Percentiles rank a stretch among this genome's conserved stretches.
These are phyloP conservation scores for Thumatha senex DNA, from an alignment of 2,888 invertebrate species.

Conservation along the genomic window DNA sequence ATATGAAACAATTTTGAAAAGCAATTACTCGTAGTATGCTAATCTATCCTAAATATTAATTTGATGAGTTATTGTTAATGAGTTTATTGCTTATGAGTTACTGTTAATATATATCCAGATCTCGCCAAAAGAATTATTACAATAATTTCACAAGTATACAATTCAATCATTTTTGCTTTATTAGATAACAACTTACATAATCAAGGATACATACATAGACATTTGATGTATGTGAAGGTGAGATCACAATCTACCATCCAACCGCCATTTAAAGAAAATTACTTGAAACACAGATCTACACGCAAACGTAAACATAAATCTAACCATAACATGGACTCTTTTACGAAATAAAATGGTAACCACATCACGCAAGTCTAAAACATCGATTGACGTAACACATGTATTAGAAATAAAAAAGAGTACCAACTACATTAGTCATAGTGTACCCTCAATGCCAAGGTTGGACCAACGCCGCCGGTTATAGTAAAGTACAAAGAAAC, in stretches of 20 bases:
- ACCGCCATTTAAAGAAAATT: conserved; percentile 19
- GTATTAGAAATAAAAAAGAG: conserved; percentile 32
- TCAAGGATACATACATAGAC: too few relatives aligned
- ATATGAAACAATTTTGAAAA: too few relatives aligned
- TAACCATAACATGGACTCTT: conserved; percentile 20
- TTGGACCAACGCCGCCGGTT: conserved; percentile 47
- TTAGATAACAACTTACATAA: neutral
- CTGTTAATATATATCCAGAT: too few relatives aligned
- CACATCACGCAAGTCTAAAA: conserved; percentile 41
- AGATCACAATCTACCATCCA: conserved; percentile 17
- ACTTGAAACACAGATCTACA: conserved; percentile 25
- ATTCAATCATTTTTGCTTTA: neutral
- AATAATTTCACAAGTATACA: too few relatives aligned
- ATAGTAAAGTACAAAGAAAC: conserved; percentile 56
- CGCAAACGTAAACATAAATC: conserved; percentile 30
- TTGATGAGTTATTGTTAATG: too few relatives aligned
- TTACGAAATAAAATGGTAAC: conserved; percentile 39
- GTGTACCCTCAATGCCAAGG: conserved; percentile 76
- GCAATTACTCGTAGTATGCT: too few relatives aligned
- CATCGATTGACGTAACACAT: conserved; percentile 41
- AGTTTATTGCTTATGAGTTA: too few relatives aligned
- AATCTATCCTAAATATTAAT: too few relatives aligned
- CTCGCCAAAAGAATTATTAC: too few relatives aligned
- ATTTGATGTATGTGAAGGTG: neutral
- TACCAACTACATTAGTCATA: conserved; percentile 57